Evolutionary conservation across 2,888 invertebrate genomes (phyloP).

Genomic region (Agrilus mali): DNA sequence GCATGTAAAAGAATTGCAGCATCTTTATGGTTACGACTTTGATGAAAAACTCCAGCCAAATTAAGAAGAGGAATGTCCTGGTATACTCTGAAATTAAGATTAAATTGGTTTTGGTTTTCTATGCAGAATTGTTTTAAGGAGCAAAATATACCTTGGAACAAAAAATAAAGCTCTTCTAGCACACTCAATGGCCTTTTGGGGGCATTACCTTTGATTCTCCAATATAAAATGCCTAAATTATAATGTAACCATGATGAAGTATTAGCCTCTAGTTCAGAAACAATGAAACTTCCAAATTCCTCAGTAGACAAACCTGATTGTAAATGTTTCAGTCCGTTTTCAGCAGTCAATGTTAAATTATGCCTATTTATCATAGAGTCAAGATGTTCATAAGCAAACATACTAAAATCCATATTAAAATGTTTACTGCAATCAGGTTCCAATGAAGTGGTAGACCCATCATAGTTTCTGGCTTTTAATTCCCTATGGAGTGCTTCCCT

Average conservation of each 20-base stretch:
- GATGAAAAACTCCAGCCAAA: conserved; percentile 60
- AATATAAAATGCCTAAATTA: conserved; percentile 67
- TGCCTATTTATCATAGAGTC: conserved; percentile 39
- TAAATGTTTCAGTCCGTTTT: conserved; percentile 36
- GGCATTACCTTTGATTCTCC: conserved; percentile 62
- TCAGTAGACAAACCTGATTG: conserved; percentile 31
- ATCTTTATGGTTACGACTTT: conserved; percentile 50
- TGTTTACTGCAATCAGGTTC: conserved; percentile 32
- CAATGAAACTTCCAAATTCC: conserved; percentile 50
- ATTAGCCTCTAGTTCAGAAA: conserved; percentile 49
- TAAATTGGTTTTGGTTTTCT: conserved; percentile 3
- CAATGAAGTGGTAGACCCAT: conserved; percentile 6
- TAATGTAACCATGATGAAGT: conserved; percentile 67
- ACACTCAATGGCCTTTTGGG: conserved; percentile 71
- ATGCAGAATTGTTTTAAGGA: conserved; percentile 1
- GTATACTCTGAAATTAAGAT: conserved; percentile 42
- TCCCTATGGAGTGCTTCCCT: conserved; percentile 27
- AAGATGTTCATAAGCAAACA: conserved; percentile 54
- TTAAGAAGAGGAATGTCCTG: conserved; percentile 62
- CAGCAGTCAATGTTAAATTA: conserved; percentile 38
- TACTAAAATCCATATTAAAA: conserved; percentile 45
- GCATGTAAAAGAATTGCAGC: conserved; percentile 59
- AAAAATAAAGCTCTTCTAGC: conserved; percentile 60
- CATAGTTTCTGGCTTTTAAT: conserved; percentile 6
- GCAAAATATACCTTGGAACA: conserved; percentile 46